A percentile compares a stretch with the other conserved stretches of the same genome.
Evolutionary conservation across 2,113 vertebrate genomes (phyloP).

Genomic region (Ceratotherium simum): DNA sequence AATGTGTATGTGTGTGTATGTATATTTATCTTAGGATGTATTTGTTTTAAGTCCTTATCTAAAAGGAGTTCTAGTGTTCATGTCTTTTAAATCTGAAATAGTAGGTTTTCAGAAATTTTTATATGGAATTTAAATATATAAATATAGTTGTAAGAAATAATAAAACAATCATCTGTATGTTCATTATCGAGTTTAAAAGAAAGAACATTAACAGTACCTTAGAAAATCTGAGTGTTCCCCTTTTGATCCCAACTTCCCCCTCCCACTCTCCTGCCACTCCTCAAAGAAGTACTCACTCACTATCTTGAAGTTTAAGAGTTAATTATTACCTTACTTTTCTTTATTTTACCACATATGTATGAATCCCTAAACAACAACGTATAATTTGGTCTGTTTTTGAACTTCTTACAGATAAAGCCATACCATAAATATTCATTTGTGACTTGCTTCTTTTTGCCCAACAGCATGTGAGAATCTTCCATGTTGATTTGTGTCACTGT

Average conservation of each 20-base stretch:
- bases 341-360: background rate
- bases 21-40: background rate
- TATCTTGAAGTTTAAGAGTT: background rate
- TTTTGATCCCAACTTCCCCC: background rate
- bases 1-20: background rate
- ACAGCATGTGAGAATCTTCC: background rate
- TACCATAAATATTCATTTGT: background rate
- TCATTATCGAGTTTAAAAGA: background rate
- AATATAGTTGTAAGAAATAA: background rate
- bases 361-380: background rate
- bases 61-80: background rate
- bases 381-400: background rate
- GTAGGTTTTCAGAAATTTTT: background rate
- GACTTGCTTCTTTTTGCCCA: no score
- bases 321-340: background rate
- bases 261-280: no score
- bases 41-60: background rate
- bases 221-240: background rate
- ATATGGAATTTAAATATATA: slow-evolving; percentile 18
- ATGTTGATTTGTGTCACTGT: background rate
- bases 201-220: background rate
- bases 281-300: background rate
- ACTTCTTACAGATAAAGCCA: background rate
- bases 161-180: background rate
- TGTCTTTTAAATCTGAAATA: background rate